Percentiles rank a stretch among this genome's conserved stretches.
These are phyloP conservation scores for Gambusia holbrooki DNA, from an alignment of 2,113 vertebrate genomes.

Conservation along the genomic window DNA sequence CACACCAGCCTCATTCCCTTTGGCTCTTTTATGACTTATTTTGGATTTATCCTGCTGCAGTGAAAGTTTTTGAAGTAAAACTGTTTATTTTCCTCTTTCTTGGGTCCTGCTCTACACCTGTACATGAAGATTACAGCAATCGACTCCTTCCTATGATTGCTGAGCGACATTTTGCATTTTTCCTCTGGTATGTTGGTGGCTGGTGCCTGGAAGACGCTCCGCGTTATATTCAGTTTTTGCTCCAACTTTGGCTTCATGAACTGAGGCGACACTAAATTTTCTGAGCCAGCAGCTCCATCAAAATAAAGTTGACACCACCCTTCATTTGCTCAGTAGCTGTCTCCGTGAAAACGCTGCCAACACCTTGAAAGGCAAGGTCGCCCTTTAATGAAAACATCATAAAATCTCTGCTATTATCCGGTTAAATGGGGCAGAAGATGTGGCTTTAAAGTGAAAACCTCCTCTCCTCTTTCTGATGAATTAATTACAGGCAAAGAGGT, in stretches of 20 bases:
- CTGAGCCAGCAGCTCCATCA: slow-evolving; percentile 50
- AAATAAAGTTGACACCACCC: slow-evolving; percentile 33
- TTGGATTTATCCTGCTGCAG: no score
- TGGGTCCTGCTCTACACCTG: background rate
- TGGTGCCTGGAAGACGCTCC: background rate
- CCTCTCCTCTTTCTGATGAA: slow-evolving; percentile 62
- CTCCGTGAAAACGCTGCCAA: slow-evolving; percentile 39
- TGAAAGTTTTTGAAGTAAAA: no score
- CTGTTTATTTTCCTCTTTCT: no score
- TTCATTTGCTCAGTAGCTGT: slow-evolving; percentile 47
- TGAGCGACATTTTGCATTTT: background rate
- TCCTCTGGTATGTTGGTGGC: background rate
- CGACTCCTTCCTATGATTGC: background rate
- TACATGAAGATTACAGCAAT: background rate
- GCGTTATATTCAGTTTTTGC: slow-evolving; percentile 6
- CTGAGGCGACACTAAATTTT: slow-evolving; percentile 41
- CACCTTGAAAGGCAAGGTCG: slow-evolving; percentile 72
- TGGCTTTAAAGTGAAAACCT: slow-evolving; percentile 58
- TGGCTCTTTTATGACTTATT: no score
- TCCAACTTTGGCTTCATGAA: slow-evolving; percentile 25
- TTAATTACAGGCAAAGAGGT: slow-evolving; percentile 73
- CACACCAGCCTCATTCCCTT: no score
- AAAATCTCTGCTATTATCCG: slow-evolving; percentile 72
- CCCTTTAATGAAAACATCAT: slow-evolving; percentile 70
- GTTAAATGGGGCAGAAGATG: slow-evolving; percentile 81